Evolutionary conservation across 2,113 vertebrate species (phyloP).

Genomic region (Cinclus mexicanus): DNA sequence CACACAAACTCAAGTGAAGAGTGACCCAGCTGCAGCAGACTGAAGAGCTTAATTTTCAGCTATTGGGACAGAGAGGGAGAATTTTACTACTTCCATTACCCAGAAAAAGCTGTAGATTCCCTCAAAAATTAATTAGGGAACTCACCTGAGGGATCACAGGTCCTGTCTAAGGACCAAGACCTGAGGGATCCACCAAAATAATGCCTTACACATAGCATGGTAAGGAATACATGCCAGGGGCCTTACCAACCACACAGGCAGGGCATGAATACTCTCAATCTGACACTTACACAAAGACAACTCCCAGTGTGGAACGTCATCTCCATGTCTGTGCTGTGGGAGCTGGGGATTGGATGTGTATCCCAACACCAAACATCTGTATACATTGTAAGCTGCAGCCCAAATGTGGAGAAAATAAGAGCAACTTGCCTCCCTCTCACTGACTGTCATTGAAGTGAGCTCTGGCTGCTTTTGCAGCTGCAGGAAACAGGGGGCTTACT

Average conservation of each 20-base stretch:
- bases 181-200: not conserved
- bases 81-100: not conserved
- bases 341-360: not conserved
- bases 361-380: not conserved
- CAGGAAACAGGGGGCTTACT: not conserved
- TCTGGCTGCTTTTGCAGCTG: not conserved
- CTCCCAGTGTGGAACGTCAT: not conserved
- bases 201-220: not conserved
- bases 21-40: not conserved
- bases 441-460: not conserved
- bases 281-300: not conserved
- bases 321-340: not conserved
- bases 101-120: not conserved
- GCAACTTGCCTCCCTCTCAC: not conserved
- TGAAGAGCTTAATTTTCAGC: not conserved
- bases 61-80: not conserved
- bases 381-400: not conserved
- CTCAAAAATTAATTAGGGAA: not conserved
- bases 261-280: not conserved
- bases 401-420: not conserved
- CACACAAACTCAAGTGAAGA: not conserved
- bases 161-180: not conserved
- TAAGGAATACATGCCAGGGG: not conserved
- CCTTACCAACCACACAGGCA: not conserved
- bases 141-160: not conserved